Conservation (phyloP, 2,888 invertebrate genomes). For the Eupithecia inturbata region DNA sequence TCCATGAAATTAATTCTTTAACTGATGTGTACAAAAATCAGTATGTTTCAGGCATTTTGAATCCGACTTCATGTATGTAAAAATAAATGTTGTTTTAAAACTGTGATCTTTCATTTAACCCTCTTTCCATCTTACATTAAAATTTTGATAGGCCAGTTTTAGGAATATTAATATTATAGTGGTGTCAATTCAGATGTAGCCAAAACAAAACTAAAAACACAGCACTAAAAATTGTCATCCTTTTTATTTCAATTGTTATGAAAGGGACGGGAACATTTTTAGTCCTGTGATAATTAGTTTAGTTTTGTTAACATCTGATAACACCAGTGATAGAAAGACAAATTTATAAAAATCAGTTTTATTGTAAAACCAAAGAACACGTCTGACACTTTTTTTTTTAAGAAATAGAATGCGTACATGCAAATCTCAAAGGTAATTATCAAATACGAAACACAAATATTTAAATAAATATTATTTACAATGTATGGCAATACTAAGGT, state of each 20-base stretch:
- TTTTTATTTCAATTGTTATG: no score
- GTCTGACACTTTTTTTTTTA: constrained; percentile 28
- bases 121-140: not conserved
- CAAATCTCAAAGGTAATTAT: constrained; percentile 35
- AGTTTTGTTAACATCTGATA: no score
- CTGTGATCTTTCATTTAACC: constrained; percentile 71
- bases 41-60: constrained; percentile 84
- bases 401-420: constrained; percentile 31
- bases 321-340: constrained; percentile 18
- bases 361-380: constrained; percentile 40
- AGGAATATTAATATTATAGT: no score
- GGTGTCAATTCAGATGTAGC: no score
- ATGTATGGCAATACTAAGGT: constrained; percentile 67
- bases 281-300: no score
- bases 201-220: no score
- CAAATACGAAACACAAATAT: constrained; percentile 42
- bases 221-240: no score
- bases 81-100: constrained; percentile 85
- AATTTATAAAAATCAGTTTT: constrained; percentile 35
- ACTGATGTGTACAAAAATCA: constrained; percentile 83
- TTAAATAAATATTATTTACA: constrained; percentile 70
- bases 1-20: constrained; percentile 79
- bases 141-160: no score
- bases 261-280: no score
- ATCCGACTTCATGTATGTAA: constrained; percentile 85